phyloP scores from a whole-genome alignment of 1,140 invertebrate genomes.

The Conus ventricosus region DNA sequence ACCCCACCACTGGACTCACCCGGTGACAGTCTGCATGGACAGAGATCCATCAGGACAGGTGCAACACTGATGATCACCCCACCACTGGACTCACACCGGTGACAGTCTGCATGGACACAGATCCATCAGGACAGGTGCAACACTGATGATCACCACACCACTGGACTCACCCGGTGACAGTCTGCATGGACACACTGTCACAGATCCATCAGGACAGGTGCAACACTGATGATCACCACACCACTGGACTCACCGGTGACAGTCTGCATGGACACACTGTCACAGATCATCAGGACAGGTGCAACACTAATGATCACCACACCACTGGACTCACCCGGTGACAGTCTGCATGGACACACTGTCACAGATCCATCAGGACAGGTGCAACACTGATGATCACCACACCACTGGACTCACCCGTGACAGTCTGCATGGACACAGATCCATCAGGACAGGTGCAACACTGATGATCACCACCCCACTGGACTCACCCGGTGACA shows the following conservation, averaged over 20 bases:
- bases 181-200: constrained; percentile 75
- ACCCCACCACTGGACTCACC: constrained; percentile 65
- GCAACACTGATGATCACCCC: too few species aligned
- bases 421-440: constrained; percentile 78
- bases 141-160: too few species aligned
- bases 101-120: constrained; percentile 77
- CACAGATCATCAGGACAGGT: too few species aligned
- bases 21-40: constrained; percentile 80
- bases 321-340: constrained; percentile 76
- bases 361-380: too few species aligned
- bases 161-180: constrained; percentile 79
- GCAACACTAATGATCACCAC: too few species aligned
- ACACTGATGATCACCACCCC: too few species aligned
- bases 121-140: too few species aligned
- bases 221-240: too few species aligned
- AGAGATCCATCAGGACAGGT: too few species aligned
- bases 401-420: constrained; percentile 72
- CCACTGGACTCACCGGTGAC: constrained; percentile 77
- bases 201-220: too few species aligned
- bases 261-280: constrained; percentile 76
- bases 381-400: too few species aligned
- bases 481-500: constrained; percentile 78
- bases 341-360: constrained; percentile 77
- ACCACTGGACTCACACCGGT: constrained; percentile 77
- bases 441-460: too few species aligned